Percentiles rank a stretch among this genome's conserved stretches.
Conservation (phyloP, 1,140 invertebrate genomes). For the Telenomus remus region DNA sequence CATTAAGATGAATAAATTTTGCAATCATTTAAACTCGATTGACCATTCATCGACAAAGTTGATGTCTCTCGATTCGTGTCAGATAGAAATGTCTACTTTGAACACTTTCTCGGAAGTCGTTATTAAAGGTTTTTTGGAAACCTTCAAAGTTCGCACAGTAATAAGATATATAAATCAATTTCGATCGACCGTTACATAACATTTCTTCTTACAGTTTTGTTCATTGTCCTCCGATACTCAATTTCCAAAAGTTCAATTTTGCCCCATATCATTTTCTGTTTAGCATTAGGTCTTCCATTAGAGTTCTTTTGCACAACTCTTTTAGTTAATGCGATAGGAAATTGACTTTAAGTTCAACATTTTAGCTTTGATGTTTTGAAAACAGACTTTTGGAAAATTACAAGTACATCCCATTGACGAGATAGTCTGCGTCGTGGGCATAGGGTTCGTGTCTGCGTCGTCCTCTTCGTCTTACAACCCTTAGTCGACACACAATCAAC, state of each 20-base stretch:
- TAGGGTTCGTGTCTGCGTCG: slow-evolving; percentile 88
- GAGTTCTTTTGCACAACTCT: too few relatives aligned
- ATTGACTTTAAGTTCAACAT: neutral
- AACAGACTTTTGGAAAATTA: slow-evolving; percentile 72
- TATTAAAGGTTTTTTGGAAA: slow-evolving; percentile 42
- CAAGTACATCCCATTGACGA: slow-evolving; percentile 98
- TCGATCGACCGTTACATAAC: slow-evolving; percentile 35
- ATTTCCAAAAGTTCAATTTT: neutral
- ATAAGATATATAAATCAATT: slow-evolving; percentile 17
- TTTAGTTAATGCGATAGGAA: too few relatives aligned
- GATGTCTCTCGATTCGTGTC: neutral
- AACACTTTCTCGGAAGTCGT: slow-evolving; percentile 44
- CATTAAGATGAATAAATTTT: too few relatives aligned
- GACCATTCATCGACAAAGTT: neutral
- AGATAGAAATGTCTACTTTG: slow-evolving; percentile 16
- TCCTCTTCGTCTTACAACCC: slow-evolving; percentile 83
- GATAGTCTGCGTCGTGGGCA: slow-evolving; percentile 95
- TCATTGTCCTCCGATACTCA: neutral
- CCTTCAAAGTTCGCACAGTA: slow-evolving; percentile 42
- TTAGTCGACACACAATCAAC: slow-evolving; percentile 88
- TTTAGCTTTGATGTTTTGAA: too few relatives aligned
- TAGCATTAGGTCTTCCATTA: too few relatives aligned
- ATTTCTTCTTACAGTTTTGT: slow-evolving; percentile 1
- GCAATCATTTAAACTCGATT: neutral
- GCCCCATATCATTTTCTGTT: too few relatives aligned